Conservation (phyloP, 1,140 invertebrate species). For the Tetramorium simillimum region DNA sequence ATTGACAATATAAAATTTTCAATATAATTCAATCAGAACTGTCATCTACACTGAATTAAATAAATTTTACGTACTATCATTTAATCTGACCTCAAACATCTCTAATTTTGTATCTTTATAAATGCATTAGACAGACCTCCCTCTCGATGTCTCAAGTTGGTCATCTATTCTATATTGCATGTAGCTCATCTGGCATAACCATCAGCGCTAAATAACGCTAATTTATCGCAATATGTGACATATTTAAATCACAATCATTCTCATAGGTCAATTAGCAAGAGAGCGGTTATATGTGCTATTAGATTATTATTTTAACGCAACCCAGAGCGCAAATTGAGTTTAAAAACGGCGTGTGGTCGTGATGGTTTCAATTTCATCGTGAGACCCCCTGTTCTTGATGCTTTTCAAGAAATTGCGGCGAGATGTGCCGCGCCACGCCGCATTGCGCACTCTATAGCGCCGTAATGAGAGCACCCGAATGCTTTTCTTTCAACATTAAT, state of each 20-base stretch:
- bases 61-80: not conserved
- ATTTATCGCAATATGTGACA: not conserved
- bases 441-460: not conserved
- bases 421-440: slow-evolving; percentile 3
- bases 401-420: slow-evolving; percentile 50
- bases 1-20: not conserved
- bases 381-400: not conserved
- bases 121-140: not conserved
- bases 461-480: slow-evolving; percentile 23
- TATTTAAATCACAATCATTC: slow-evolving; percentile 23
- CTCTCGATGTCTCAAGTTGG: not conserved
- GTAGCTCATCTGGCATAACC: not conserved
- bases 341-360: slow-evolving; percentile 12
- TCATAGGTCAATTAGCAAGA: not conserved
- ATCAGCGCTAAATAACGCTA: not conserved
- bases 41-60: not conserved
- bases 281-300: not conserved
- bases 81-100: not conserved
- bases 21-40: not conserved
- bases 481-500: slow-evolving; percentile 56
- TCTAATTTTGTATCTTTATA: slow-evolving; percentile 4
- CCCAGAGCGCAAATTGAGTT: slow-evolving; percentile 10
- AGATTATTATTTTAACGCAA: not conserved
- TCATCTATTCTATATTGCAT: slow-evolving; percentile 24
- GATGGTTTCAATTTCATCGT: slow-evolving; percentile 36